A percentile compares a stretch with the other conserved stretches of the same genome.
Conservation (phyloP, 2,888 invertebrate genomes). For the Odontocolon sp. region DNA sequence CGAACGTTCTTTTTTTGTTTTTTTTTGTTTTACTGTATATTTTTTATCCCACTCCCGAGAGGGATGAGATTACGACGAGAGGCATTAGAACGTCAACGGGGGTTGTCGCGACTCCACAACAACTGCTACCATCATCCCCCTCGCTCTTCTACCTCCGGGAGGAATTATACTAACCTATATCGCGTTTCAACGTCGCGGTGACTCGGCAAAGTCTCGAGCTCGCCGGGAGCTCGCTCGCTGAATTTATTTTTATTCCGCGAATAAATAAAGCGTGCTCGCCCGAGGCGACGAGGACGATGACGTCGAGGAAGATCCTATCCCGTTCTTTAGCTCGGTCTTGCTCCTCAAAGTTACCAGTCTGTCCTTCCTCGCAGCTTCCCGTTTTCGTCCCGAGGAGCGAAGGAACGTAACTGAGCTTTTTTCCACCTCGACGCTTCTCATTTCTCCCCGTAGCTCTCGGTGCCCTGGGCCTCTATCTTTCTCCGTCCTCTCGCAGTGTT, state of each 20-base stretch:
- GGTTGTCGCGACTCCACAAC: conserved; percentile 25
- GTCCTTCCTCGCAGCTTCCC: conserved; percentile 20
- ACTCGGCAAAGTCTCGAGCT: conserved; percentile 39
- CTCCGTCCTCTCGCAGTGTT: conserved; percentile 27
- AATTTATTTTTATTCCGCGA: conserved; percentile 64
- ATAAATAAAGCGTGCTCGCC: conserved; percentile 63
- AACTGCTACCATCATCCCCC: conserved; percentile 5
- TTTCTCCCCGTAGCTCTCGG: conserved; percentile 15
- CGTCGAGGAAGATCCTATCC: conserved; percentile 36
- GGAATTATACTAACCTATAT: conserved; percentile 67
- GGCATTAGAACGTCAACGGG: conserved; percentile 52
- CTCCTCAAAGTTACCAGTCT: conserved; percentile 35
- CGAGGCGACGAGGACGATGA: conserved; percentile 48
- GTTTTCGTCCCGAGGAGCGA: conserved; percentile 31
- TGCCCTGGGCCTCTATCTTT: conserved; percentile 47
- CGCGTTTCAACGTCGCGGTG: conserved; percentile 55
- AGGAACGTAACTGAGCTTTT: conserved; percentile 47
- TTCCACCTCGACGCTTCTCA: conserved; percentile 46
- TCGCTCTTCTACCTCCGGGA: conserved; percentile 44
- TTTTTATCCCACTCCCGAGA: conserved; percentile 5
- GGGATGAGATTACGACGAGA: conserved; percentile 7
- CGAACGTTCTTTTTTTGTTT: conserved; percentile 11
- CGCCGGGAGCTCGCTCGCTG: conserved; percentile 39
- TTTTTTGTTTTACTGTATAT: not conserved
- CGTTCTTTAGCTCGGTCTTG: conserved; percentile 39